These are phyloP conservation scores for Drosophila prosaltans DNA, from an alignment of 1,140 invertebrate species.

Conservation along the genomic window DNA sequence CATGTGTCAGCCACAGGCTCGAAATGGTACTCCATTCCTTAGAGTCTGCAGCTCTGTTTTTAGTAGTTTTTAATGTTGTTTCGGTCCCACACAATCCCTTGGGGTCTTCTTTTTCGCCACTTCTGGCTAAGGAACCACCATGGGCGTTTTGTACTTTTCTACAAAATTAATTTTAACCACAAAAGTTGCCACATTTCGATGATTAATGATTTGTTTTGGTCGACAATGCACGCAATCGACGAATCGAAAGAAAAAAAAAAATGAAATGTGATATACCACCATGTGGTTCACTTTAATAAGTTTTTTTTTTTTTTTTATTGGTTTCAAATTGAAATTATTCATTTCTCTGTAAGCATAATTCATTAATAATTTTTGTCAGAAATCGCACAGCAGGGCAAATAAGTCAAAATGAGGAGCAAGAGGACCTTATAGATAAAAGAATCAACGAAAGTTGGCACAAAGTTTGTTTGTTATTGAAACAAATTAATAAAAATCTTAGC, in stretches of 20 bases:
- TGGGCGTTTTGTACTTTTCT: slow-evolving; percentile 60
- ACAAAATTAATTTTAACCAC: slow-evolving; percentile 77
- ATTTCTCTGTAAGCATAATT: slow-evolving; percentile 61
- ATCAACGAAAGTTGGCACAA: too few species aligned
- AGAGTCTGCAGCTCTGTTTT: slow-evolving; percentile 44
- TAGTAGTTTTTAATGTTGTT: slow-evolving; percentile 81
- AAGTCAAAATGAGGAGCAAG: slow-evolving; percentile 34
- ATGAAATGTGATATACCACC: slow-evolving; percentile 56
- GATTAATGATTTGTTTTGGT: slow-evolving; percentile 73
- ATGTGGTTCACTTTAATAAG: neutral
- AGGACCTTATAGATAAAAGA: too few species aligned
- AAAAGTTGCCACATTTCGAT: slow-evolving; percentile 74
- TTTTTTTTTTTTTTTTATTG: slow-evolving; percentile 40
- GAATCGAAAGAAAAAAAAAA: slow-evolving; percentile 27
- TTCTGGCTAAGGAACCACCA: slow-evolving; percentile 10
- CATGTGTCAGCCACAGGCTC: slow-evolving; percentile 76
- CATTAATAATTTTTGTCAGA: slow-evolving; percentile 68
- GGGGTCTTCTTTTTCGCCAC: slow-evolving; percentile 34
- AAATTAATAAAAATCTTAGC: too few species aligned
- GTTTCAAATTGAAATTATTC: slow-evolving; percentile 63
- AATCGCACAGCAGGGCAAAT: slow-evolving; percentile 22
- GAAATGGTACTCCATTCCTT: slow-evolving; percentile 18
- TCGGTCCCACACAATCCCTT: slow-evolving; percentile 44
- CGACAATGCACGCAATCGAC: slow-evolving; percentile 50
- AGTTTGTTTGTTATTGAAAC: too few species aligned